Evolutionary conservation across 2,797 vertebrate genomes (phyloP), one percentile per base, ranked within the genome.

Genomic region (Melanotaenia boesemani): DNA sequence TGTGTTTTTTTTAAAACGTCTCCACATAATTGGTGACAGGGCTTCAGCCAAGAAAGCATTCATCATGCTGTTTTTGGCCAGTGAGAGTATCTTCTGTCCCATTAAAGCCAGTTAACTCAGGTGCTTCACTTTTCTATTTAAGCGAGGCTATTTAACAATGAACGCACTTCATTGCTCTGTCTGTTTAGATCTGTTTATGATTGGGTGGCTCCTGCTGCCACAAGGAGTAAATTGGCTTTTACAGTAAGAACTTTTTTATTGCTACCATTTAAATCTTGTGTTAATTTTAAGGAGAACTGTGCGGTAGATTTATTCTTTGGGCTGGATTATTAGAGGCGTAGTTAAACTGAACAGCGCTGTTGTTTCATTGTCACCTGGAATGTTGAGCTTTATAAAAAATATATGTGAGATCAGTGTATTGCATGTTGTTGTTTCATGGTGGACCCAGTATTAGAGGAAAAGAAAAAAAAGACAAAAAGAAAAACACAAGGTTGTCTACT

Each of bases 91-190:
- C 11, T 37, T 77, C 63, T 76, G 28, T 67, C 72, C 68, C 74
- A 52, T 73, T 86, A 74, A 77, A 84, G 71, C 70, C 84, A 83
- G 77, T 85, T 89, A 87, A 90, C 87, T 91, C 89, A 91, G 91
- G 93, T 92, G 87, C 83, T 90, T 56, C 77, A 80, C 72, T 76
- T 84, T 81, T 82, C 74, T 82, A 77, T 76, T 36, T 77, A 76
- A 63, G 66, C 22, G 56, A 58, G 60, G 74, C 72, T 71, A 80
- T 79, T 32, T 77, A 77, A 79, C 75, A 65, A 66, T 85, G 86
- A 92, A 90, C 90, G 84, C 89, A 88, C 67, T 76, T 80, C 36
- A 72, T 64, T 20, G 65, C 69, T 76, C 1, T 0, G 36, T 57
- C 68, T 71, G 12, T 67, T 72, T 60, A 67, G 67, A 77, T 79